These are phyloP conservation scores for Forbesichthys agassizii DNA, from an alignment of 2,113 vertebrate species.

Conservation along the genomic window DNA sequence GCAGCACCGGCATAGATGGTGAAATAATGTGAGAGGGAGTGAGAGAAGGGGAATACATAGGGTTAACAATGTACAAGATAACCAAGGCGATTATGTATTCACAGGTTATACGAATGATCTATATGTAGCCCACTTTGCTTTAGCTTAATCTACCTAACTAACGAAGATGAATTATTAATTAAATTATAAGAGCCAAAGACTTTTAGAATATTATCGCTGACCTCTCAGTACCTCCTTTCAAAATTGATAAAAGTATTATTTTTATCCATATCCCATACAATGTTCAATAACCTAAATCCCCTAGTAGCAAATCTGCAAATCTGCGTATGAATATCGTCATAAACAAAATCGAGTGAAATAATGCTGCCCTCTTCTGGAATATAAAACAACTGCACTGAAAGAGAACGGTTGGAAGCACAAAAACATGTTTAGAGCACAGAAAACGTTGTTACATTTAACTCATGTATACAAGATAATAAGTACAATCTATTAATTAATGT, in stretches of 20 bases:
- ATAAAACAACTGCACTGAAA: conserved; percentile 12
- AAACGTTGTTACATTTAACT: too few relatives aligned
- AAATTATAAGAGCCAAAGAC: conserved; percentile 24
- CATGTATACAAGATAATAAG: too few relatives aligned
- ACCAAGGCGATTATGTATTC: too few relatives aligned
- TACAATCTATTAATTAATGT: too few relatives aligned
- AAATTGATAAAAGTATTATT: background rate
- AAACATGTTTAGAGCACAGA: too few relatives aligned
- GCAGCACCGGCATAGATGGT: conserved; percentile 42
- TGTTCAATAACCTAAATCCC: background rate
- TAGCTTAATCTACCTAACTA: too few relatives aligned
- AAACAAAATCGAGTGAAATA: conserved; percentile 47
- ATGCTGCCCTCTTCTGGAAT: conserved; percentile 73
- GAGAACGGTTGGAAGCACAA: background rate
- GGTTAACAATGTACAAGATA: too few relatives aligned
- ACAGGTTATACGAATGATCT: too few relatives aligned
- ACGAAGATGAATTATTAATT: conserved; percentile 14
- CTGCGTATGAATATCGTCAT: background rate
- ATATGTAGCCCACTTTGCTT: too few relatives aligned
- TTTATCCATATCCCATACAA: conserved; percentile 4
- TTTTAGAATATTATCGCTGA: conserved; percentile 23
- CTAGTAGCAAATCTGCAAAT: background rate
- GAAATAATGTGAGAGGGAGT: background rate
- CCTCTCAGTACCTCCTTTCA: conserved; percentile 3
- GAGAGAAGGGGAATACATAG: background rate